Percentiles rank a stretch among this genome's conserved stretches.
Evolutionary conservation across 2,888 invertebrate genomes (phyloP).

Genomic region (Ariolimax columbianus): DNA sequence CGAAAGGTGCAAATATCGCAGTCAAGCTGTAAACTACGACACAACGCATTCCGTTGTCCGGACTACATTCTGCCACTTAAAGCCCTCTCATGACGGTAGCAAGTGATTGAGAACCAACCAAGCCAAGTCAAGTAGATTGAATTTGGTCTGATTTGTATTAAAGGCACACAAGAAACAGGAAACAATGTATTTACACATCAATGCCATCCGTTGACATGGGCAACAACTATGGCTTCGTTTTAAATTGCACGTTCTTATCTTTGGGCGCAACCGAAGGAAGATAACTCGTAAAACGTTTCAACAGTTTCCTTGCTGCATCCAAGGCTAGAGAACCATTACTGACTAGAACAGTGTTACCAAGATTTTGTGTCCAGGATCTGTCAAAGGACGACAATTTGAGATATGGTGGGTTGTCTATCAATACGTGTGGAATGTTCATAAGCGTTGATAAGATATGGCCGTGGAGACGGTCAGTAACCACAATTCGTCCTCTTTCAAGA

Average conservation of each 20-base stretch:
- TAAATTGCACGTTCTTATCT: slow-evolving; percentile 20
- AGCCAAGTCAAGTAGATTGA: too few species aligned
- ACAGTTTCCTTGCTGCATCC: slow-evolving; percentile 3
- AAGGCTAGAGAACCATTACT: slow-evolving; percentile 18
- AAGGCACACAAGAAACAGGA: too few species aligned
- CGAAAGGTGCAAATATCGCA: too few species aligned
- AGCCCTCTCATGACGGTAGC: too few species aligned
- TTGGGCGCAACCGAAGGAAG: neutral
- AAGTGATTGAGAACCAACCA: too few species aligned
- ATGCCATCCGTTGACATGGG: too few species aligned
- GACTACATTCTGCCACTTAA: too few species aligned
- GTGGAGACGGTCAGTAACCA: slow-evolving; percentile 58
- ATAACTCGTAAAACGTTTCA: neutral
- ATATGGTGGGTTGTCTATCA: slow-evolving; percentile 26
- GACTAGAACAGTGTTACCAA: slow-evolving; percentile 26
- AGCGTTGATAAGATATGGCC: slow-evolving; percentile 52
- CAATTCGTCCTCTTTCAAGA: slow-evolving; percentile 57
- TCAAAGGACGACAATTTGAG: slow-evolving; percentile 44
- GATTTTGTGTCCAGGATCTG: slow-evolving; percentile 41
- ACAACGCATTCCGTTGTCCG: too few species aligned
- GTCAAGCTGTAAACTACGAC: too few species aligned
- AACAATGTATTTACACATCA: too few species aligned
- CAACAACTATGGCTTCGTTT: too few species aligned
- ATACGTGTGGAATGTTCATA: slow-evolving; percentile 26
- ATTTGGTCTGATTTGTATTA: too few species aligned